Base-by-base conservation (phyloP, 2,797 vertebrate species). In the Sebastes taczanowskii region DNA sequence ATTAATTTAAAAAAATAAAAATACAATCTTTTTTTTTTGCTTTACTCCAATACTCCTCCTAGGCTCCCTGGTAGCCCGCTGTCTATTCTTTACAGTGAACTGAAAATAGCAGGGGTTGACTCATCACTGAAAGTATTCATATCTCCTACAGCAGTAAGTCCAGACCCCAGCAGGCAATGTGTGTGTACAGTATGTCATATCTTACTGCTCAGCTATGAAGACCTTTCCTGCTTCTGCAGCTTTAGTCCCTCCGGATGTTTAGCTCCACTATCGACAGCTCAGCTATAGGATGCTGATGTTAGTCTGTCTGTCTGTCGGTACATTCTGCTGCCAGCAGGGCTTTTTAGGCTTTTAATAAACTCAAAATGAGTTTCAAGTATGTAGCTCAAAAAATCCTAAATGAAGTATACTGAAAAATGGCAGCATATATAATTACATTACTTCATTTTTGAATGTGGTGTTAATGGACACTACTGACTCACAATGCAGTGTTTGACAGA, bases 291-390 rank as follows among this genome's bases (percentile, higher is more conserved):
- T 5, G 25, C 27, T 22, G 13, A 34, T 56, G 64, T 66, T 53
- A 55, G 25, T 53, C 42, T 27, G 71, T 63, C 68, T n/a, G 58
- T 11, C 42, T 27, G 71, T 63, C 49, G 13, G 58, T 11, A 49
- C 61, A 62, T 75, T 61, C 20, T 65, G 69, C 25, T 71, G 46
- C 62, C 80, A 30, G 66, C 42, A 9, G 29, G 5, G 14, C 32
- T 77, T 80, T 76, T 85, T 42, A 63, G 30, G 58, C 74, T 82
- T 81, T 79, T 65, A 79, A 82, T 75, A 30, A n/a, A 52, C 49
- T 74, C 23, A 60, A 60, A 83, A 64, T 74, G 46, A 42, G 32
- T 67, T 87, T 87, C 46, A 82, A 72, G 74, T 6, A 60, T 78
- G 42, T 7, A 56, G 52, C 2, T 0, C 11, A 35, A 49, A 61